Percentiles rank a stretch among this genome's conserved stretches.
phyloP scores from a whole-genome alignment of 2,888 invertebrate species.

The Pachliopta kotzebuea region DNA sequence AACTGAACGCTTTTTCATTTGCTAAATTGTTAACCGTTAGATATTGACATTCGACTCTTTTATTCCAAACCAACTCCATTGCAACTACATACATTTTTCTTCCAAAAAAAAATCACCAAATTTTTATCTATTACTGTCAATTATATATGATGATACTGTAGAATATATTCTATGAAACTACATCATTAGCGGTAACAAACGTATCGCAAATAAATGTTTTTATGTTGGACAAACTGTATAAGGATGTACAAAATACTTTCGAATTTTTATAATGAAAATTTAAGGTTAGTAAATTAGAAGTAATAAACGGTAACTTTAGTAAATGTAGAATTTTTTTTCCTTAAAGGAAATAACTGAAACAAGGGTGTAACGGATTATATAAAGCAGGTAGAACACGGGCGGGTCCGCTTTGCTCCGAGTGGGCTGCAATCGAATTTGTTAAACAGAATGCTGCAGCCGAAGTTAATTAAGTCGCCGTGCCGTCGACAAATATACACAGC shows the following conservation, averaged over 20 bases:
- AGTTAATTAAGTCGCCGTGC: constrained; percentile 45
- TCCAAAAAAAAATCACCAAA: neutral
- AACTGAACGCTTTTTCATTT: constrained; percentile 23
- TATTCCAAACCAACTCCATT: neutral
- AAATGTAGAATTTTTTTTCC: neutral
- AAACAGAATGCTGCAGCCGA: constrained; percentile 39
- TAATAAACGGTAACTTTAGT: too few relatives aligned
- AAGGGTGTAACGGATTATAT: constrained; percentile 23
- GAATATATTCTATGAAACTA: neutral
- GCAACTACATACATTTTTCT: neutral
- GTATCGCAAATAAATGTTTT: too few relatives aligned
- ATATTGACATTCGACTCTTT: constrained; percentile 6
- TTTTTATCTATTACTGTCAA: neutral
- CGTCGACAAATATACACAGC: constrained; percentile 36
- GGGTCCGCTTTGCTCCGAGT: constrained; percentile 26
- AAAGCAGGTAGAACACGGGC: constrained; percentile 6
- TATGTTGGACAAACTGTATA: too few relatives aligned
- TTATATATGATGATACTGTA: neutral
- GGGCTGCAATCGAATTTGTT: constrained; percentile 44
- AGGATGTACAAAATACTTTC: too few relatives aligned
- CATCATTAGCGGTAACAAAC: too few relatives aligned
- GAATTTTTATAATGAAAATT: too few relatives aligned
- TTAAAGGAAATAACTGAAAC: constrained; percentile 9
- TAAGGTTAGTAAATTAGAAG: too few relatives aligned
- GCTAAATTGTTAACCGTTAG: constrained; percentile 22